Conservation (phyloP, 2,888 invertebrate species). For the Amblyjoppa proteus region DNA sequence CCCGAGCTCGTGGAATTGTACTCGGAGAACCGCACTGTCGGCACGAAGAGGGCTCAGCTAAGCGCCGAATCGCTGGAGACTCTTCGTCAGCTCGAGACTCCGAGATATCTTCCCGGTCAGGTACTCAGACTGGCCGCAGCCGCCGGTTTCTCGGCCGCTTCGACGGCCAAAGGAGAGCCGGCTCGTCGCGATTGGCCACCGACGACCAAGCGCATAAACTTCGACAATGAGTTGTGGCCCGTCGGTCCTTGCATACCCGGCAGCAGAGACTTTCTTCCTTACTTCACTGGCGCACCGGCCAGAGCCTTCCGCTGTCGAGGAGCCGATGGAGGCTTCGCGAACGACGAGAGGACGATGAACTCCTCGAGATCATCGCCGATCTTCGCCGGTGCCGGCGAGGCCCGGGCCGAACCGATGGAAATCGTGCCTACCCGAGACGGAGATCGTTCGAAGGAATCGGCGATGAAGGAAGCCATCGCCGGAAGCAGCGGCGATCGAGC, state of each 20-base stretch:
- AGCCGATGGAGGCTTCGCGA: neutral
- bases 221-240: conserved; percentile 64
- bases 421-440: conserved; percentile 37
- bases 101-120: conserved; percentile 40
- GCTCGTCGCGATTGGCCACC: conserved; percentile 25
- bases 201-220: conserved; percentile 51
- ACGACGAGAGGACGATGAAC: conserved; percentile 21
- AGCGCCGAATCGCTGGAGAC: conserved; percentile 42
- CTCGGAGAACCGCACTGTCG: conserved; percentile 33
- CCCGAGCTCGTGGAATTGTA: conserved; percentile 36
- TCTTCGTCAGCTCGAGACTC: conserved; percentile 28
- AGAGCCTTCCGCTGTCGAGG: conserved; percentile 16
- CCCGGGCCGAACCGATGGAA: conserved; percentile 35
- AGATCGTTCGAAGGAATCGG: neutral
- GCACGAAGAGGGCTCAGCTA: conserved; percentile 10
- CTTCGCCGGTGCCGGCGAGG: conserved; percentile 46
- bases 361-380: conserved; percentile 57
- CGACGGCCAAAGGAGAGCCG: neutral
- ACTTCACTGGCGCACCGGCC: conserved; percentile 37
- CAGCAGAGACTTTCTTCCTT: conserved; percentile 46
- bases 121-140: conserved; percentile 36
- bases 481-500: neutral
- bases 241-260: conserved; percentile 21
- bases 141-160: conserved; percentile 6
- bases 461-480: neutral